Evolutionary conservation across 2,888 invertebrate genomes (phyloP), one percentile per base, ranked within the genome.

Genomic region (Habroteleia sp.): DNA sequence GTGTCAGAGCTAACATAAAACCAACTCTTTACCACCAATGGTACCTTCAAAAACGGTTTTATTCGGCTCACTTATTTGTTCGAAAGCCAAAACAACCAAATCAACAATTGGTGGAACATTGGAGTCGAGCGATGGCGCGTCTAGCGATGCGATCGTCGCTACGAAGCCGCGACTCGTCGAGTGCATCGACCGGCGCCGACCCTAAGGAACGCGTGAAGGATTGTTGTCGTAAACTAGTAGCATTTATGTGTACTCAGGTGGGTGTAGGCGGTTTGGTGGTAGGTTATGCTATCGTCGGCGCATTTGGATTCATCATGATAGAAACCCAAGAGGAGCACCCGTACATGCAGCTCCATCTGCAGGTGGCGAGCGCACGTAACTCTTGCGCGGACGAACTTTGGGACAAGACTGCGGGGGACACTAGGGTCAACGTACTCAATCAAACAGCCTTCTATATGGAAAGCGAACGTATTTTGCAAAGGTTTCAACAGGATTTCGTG

Each of bases 211-310:
- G 93, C 83, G 92, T 96, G 62, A 95, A 95, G 88, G 94, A 95
- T 84, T 96, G 95, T 86, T 94, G 94, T 82, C 91, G 96, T 35
- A 96, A 96, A 88, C 91, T 96, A 80, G 93, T 95, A 62, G 95
- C 96, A 3, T 96, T 96, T 84, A 96, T 96, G 96, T 96, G 95
- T 89, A 96, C 96, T 3, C 96, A 96, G 91, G 87, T 86, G 0
- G 96, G 96, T 79, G 96, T 96, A 25, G 96, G 96, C 60, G 96
- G 95, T 4, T 90, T 96, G 10, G 94, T 96, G 39, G 95, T 96
- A 1, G 93, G 95, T 77, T 96, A 96, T 86, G 95, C 96, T 17
- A 93, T 96, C 58, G 92, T 96, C 20, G 96, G 96, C 0, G 96
- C 96, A 0, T 92, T 94, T 10, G 92, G 94, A 41, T 96, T 96